Evolutionary conservation across 2,113 vertebrate species (phyloP), one percentile per base, ranked within the genome.

Genomic region (Scophthalmus maximus): DNA sequence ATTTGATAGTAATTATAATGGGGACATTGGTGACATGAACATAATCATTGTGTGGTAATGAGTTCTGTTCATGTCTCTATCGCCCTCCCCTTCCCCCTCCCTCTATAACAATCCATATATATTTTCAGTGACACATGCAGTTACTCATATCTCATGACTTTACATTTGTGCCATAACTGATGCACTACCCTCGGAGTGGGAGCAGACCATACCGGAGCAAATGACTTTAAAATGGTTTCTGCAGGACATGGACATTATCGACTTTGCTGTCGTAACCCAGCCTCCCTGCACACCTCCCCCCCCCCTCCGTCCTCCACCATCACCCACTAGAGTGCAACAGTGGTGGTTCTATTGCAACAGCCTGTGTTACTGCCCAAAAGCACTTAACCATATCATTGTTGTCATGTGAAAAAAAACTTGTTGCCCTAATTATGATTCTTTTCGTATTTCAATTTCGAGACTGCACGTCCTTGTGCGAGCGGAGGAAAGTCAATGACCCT

Each of bases 141-240:
- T 15, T 40, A 27, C 6, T 44, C 44, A 67, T 10, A 47, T 63
- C 44, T 56, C 72, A 60, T 57, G 29, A 63, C 74, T 8, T 63
- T 68, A 64, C 59, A 73, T 77, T 91, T 89, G 92, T 76, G 88
- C 88, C 88, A 67, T 71, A 77, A 56, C 49, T 53, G 79, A 82
- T 77, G 32, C 51, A 53, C 26, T 44, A 68, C 15, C 62, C 47
- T 6, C 14, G 15, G 62, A 64, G 20, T 30, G 44, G 69, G 47
- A 68, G 47, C 57, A 38, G 53, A 50, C 40, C 29, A 15, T 44
- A n/a, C 17, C 62, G 78, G 65, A 46, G 52, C 68, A 78, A 73
- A 72, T 57, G 2, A 91, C 61, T 79, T 63, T 62, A 20, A 27
- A 78, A 81, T 38, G 64, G 32, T 74, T 73, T 73, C 27, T 56